These are phyloP conservation scores for Heliothis virescens DNA, from an alignment of 1,140 invertebrate genomes.

Conservation along the genomic window DNA sequence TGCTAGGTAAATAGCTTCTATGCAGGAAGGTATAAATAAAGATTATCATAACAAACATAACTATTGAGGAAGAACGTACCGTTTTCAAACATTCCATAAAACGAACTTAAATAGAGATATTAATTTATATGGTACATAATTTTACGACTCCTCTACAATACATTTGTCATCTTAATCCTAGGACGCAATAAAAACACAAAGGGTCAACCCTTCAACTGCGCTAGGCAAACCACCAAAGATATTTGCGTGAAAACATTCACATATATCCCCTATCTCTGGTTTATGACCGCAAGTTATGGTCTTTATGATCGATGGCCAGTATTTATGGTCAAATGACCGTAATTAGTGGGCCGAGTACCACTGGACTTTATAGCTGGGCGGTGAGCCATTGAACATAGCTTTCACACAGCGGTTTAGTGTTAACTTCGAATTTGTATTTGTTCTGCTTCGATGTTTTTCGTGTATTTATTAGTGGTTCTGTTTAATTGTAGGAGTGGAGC, in stretches of 20 bases:
- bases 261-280: slow-evolving; percentile 56
- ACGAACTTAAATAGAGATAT: not conserved
- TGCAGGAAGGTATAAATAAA: not conserved
- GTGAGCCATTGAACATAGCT: slow-evolving; percentile 65
- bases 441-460: slow-evolving; percentile 30
- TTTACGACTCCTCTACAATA: not conserved
- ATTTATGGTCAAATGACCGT: slow-evolving; percentile 79
- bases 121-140: slow-evolving; percentile 5
- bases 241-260: slow-evolving; percentile 59
- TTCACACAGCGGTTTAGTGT: slow-evolving; percentile 68
- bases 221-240: slow-evolving; percentile 7
- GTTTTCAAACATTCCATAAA: slow-evolving; percentile 18
- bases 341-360: slow-evolving; percentile 70
- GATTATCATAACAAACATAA: slow-evolving; percentile 19
- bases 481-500: slow-evolving; percentile 37
- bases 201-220: slow-evolving; percentile 29
- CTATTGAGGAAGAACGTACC: not conserved
- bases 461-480: slow-evolving; percentile 31
- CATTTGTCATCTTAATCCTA: slow-evolving; percentile 29
- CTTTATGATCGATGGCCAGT: slow-evolving; percentile 80
- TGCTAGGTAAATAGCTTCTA: not conserved
- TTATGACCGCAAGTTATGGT: slow-evolving; percentile 75
- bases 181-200: slow-evolving; percentile 13
- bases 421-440: slow-evolving; percentile 39
- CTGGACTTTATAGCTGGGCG: slow-evolving; percentile 73